Evolutionary conservation across 2,797 vertebrate genomes (phyloP).

Genomic region (Acanthornis magna): DNA sequence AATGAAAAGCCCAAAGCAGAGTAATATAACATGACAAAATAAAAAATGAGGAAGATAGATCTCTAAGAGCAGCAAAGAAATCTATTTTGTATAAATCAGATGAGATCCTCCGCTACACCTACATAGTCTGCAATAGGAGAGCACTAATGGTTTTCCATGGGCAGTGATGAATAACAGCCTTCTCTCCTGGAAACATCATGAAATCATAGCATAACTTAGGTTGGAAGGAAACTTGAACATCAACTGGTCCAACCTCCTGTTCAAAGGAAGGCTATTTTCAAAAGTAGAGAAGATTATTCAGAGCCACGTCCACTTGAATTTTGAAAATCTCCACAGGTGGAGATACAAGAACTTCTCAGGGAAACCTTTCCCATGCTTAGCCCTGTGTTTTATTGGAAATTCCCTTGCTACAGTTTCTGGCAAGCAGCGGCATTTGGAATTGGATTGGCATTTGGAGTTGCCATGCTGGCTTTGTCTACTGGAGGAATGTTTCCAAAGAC

Average conservation of each 20-base stretch:
- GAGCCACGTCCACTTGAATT: not conserved
- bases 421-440: not conserved
- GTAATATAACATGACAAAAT: not conserved
- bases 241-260: not conserved
- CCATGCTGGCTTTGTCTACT: not conserved
- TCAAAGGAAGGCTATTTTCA: not conserved
- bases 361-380: not conserved
- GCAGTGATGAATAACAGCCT: not conserved
- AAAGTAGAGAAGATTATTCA: not conserved
- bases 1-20: conserved; percentile 4
- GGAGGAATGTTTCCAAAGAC: not conserved
- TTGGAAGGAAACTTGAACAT: not conserved
- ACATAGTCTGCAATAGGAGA: not conserved
- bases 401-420: not conserved
- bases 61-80: not conserved
- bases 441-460: not conserved
- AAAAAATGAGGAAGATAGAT: not conserved
- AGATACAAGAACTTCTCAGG: not conserved
- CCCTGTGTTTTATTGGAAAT: not conserved
- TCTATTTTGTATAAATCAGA: not conserved
- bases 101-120: not conserved
- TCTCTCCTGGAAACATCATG: not conserved
- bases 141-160: not conserved
- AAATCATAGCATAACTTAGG: not conserved
- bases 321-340: not conserved